phyloP scores from a whole-genome alignment of 2,113 vertebrate species.

The Hymenochirus boettgeri region DNA sequence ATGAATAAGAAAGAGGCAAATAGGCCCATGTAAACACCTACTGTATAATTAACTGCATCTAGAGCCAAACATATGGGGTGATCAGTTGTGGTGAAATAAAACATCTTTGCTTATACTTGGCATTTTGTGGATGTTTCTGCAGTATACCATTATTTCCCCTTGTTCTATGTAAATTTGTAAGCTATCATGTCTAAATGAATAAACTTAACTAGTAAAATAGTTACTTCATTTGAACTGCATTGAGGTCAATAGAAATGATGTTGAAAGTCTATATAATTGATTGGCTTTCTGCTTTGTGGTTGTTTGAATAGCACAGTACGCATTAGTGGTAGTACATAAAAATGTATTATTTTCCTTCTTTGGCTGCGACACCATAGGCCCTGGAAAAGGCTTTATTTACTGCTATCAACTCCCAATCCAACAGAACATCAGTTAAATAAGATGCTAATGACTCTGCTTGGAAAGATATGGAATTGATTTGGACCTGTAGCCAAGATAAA shows the following conservation, averaged over 20 bases:
- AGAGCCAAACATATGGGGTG: no score
- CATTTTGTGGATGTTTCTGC: no score
- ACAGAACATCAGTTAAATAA: constrained; percentile 23
- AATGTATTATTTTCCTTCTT: constrained; percentile 15
- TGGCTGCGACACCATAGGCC: constrained; percentile 18
- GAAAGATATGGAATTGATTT: constrained; percentile 7
- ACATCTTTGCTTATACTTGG: no score
- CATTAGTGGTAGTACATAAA: constrained; percentile 8
- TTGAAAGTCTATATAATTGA: constrained; percentile 15
- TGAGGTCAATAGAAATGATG: constrained; percentile 15
- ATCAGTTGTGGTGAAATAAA: no score
- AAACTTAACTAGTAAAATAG: neutral
- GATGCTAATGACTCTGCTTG: constrained; percentile 22
- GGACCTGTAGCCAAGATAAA: constrained; percentile 29
- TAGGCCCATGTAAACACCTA: no score
- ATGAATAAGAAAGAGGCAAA: no score
- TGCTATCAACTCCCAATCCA: constrained; percentile 23
- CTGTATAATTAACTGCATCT: no score
- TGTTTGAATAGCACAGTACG: constrained; percentile 11
- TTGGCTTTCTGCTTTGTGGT: neutral
- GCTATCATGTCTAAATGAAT: neutral
- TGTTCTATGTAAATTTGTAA: no score
- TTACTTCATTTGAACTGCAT: neutral
- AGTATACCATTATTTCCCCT: no score
- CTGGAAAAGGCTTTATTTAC: constrained; percentile 7